A percentile compares a stretch with the other conserved stretches of the same genome.
Evolutionary conservation across 2,888 invertebrate genomes (phyloP).

Genomic region (Hypercompe scribonia): DNA sequence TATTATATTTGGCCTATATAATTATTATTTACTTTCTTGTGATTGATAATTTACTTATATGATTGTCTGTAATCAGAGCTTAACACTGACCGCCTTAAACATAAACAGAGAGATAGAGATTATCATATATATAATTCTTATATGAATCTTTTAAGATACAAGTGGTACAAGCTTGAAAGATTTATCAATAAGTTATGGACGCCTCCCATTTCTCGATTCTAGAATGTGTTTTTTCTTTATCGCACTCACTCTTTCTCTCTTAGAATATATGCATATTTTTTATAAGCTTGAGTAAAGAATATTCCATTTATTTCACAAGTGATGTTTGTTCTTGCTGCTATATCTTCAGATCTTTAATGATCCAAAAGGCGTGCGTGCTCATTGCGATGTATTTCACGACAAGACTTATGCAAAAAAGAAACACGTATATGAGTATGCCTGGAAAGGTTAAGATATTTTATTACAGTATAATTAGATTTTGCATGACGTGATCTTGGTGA

Average conservation of each 20-base stretch:
- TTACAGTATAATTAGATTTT: conserved; percentile 34
- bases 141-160: not conserved
- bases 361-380: conserved; percentile 9
- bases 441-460: conserved; percentile 23
- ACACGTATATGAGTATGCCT: conserved; percentile 18
- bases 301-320: not conserved
- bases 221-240: not conserved
- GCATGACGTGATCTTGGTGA: conserved; percentile 44
- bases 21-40: not conserved
- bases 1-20: too few species aligned
- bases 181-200: too few species aligned
- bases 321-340: not conserved
- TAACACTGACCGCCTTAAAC: not conserved
- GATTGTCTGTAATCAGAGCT: not conserved
- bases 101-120: not conserved
- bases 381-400: conserved; percentile 30
- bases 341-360: not conserved
- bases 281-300: not conserved
- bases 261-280: not conserved
- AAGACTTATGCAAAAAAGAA: conserved; percentile 29
- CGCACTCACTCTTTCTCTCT: not conserved
- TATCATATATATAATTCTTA: not conserved
- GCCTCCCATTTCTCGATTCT: not conserved
- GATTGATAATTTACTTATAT: not conserved
- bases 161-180: too few species aligned